Percentiles rank a stretch among this genome's conserved stretches.
These are phyloP conservation scores for Acanthiza pusilla DNA, from an alignment of 2,797 vertebrate species.

Conservation along the genomic window DNA sequence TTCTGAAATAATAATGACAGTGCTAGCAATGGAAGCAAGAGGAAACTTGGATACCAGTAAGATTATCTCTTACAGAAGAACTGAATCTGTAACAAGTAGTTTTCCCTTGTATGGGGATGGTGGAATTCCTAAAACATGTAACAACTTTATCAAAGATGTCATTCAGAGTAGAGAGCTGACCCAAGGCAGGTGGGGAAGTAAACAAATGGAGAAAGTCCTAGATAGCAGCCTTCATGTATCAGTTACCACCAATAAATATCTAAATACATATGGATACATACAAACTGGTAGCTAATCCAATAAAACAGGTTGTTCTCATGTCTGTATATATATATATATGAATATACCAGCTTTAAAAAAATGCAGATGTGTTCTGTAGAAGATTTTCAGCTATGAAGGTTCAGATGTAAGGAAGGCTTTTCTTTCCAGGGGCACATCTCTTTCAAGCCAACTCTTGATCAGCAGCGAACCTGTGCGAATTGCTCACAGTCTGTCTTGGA, in stretches of 20 bases:
- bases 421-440: conserved; percentile 79
- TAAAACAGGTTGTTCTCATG: background rate
- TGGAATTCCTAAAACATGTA: background rate
- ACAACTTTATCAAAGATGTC: background rate
- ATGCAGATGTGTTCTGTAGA: background rate
- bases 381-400: background rate
- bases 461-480: conserved; percentile 83
- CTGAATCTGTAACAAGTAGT: background rate
- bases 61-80: background rate
- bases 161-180: background rate
- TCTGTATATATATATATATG: background rate
- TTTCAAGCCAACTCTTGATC: conserved; percentile 86
- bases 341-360: background rate
- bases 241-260: background rate
- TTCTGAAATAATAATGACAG: background rate
- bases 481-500: conserved; percentile 79
- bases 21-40: background rate
- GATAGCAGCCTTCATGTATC: background rate
- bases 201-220: background rate
- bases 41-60: background rate
- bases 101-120: background rate
- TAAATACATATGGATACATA: background rate
- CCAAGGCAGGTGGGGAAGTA: background rate
- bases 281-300: background rate
- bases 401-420: background rate